Evolutionary conservation across 1,140 invertebrate genomes (phyloP).

Genomic region (Philotrypesis tridentata): DNA sequence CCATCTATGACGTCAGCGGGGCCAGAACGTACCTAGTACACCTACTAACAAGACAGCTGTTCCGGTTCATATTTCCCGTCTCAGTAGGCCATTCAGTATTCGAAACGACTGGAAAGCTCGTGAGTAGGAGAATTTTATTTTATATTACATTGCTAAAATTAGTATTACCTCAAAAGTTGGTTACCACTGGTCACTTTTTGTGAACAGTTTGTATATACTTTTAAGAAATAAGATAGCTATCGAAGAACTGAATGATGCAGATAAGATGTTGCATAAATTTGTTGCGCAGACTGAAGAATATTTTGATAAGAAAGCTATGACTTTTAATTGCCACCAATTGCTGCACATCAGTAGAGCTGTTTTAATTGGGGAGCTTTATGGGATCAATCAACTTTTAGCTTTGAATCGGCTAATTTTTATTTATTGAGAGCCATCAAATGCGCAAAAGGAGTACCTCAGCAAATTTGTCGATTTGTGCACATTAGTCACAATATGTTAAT

Average conservation of each 20-base stretch:
- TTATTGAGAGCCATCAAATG: constrained; percentile 5
- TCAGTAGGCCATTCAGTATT: too few species aligned
- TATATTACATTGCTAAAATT: not conserved
- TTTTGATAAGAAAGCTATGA: not conserved
- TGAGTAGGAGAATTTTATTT: constrained; percentile 11
- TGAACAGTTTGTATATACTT: not conserved
- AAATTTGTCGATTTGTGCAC: not conserved
- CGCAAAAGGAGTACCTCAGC: constrained; percentile 3
- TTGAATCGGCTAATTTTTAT: constrained; percentile 2
- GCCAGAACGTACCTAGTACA: too few species aligned
- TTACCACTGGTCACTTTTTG: not conserved
- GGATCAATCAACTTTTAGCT: not conserved
- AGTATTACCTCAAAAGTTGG: not conserved
- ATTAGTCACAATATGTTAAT: too few species aligned
- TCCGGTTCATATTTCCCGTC: too few species aligned
- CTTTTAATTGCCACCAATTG: not conserved
- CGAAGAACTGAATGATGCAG: not conserved
- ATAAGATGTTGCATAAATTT: constrained; percentile 3
- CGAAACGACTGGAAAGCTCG: constrained; percentile 4
- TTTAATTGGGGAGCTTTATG: constrained; percentile 14
- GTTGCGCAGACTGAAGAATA: not conserved
- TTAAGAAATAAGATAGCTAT: not conserved
- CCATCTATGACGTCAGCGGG: too few species aligned
- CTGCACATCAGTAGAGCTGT: not conserved
- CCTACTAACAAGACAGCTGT: too few species aligned